Evolutionary conservation across 2,888 invertebrate genomes (phyloP).

Genomic region (Philhelius pedissequus): DNA sequence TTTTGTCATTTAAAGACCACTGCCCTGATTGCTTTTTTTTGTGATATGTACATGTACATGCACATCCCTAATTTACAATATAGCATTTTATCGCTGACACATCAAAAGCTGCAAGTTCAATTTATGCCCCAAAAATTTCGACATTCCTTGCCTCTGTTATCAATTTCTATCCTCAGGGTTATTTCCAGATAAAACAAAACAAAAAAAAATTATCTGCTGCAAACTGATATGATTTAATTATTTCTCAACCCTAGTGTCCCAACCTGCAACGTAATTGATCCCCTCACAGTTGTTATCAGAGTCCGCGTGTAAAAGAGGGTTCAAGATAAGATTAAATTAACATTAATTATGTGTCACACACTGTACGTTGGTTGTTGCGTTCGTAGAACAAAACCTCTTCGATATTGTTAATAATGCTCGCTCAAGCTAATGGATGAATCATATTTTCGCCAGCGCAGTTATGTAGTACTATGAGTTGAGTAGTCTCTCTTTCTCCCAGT

Average conservation of each 20-base stretch:
- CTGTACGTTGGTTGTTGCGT: not conserved
- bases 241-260: conserved; percentile 12
- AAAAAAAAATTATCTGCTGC: not conserved
- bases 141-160: not conserved
- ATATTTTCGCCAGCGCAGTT: not conserved
- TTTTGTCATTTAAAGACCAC: not conserved
- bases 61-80: not conserved
- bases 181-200: conserved; percentile 4
- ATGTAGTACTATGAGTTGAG: not conserved
- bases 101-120: not conserved
- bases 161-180: not conserved
- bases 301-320: conserved; percentile 23
- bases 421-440: conserved; percentile 35
- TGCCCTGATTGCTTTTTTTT: not conserved
- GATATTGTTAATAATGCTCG: not conserved
- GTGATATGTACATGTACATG: no score
- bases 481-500: conserved; percentile 38
- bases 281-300: conserved; percentile 41
- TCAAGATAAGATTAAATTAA: conserved; percentile 67
- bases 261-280: conserved; percentile 25
- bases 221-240: conserved; percentile 21
- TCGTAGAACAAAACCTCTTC: conserved; percentile 6
- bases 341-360: conserved; percentile 64
- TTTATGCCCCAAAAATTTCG: not conserved
- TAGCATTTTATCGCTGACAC: not conserved